Conservation (phyloP, 2,113 vertebrate genomes). For the Pelvicachromis taeniatus region DNA sequence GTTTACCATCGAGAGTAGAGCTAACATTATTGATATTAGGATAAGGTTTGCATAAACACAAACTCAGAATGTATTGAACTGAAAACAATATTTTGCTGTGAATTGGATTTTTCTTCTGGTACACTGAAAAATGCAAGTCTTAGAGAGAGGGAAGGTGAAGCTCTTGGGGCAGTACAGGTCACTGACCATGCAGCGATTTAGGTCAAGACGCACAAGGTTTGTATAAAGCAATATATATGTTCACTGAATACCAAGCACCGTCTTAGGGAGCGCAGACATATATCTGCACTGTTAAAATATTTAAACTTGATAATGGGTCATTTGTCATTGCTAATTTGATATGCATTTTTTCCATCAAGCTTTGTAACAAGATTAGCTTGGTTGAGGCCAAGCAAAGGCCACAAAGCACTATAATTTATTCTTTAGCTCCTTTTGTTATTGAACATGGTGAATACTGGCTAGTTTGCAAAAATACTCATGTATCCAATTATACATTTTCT, state of each 20-base stretch:
- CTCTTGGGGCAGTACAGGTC: neutral
- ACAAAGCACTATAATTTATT: neutral
- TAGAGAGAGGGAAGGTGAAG: neutral
- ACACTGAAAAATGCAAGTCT: neutral
- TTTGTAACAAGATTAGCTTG: slow-evolving; percentile 7
- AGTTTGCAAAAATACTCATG: neutral
- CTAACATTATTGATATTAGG: neutral
- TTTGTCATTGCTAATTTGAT: slow-evolving; percentile 37
- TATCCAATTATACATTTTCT: neutral
- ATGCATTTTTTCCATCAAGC: neutral
- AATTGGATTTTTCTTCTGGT: neutral
- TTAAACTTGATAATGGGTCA: slow-evolving; percentile 27
- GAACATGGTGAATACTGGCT: neutral
- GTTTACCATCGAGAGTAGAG: neutral
- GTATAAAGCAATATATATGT: neutral
- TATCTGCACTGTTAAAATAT: neutral
- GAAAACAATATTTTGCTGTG: neutral
- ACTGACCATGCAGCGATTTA: neutral
- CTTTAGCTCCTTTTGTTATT: neutral
- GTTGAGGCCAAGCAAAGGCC: neutral
- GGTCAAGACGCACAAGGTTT: neutral
- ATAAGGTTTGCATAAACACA: neutral
- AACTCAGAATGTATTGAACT: neutral
- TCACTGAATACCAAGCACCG: neutral
- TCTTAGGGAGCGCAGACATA: neutral